Conservation (phyloP, 2,113 vertebrate species). For the Charina bottae region DNA sequence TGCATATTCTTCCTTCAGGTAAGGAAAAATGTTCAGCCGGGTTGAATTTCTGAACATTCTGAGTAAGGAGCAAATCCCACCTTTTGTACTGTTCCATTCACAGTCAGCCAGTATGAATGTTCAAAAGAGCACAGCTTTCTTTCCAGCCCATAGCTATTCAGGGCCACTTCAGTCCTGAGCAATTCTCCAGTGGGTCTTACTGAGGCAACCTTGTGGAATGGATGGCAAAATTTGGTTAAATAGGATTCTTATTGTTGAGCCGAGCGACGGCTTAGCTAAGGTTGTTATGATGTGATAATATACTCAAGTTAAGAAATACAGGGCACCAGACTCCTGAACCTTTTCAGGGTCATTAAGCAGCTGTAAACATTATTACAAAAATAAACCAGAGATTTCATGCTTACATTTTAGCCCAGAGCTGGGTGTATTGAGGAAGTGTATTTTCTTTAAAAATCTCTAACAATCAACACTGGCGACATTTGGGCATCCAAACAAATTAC, state of each 20-base stretch:
- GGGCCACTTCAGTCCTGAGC: constrained; percentile 32
- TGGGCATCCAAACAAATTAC: constrained; percentile 81
- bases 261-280: constrained; percentile 71
- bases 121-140: constrained; percentile 33
- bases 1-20: neutral
- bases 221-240: constrained; percentile 71
- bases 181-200: constrained; percentile 27
- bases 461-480: constrained; percentile 81
- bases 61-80: constrained; percentile 51
- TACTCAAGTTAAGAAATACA: constrained; percentile 78
- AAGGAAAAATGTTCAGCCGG: neutral
- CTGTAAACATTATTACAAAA: constrained; percentile 88
- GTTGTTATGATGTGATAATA: constrained; percentile 76
- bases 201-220: constrained; percentile 49
- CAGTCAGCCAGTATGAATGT: constrained; percentile 15
- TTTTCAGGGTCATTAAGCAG: constrained; percentile 87
- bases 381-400: constrained; percentile 86
- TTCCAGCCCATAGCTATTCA: constrained; percentile 4
- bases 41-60: neutral
- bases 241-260: constrained; percentile 64
- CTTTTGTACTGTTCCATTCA: neutral
- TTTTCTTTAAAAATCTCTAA: constrained; percentile 81
- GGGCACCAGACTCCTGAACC: constrained; percentile 80
- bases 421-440: constrained; percentile 81
- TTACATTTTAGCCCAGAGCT: constrained; percentile 85